Evolutionary conservation across 2,888 invertebrate genomes (phyloP).

Genomic region (Macrosoma leucophasiata): DNA sequence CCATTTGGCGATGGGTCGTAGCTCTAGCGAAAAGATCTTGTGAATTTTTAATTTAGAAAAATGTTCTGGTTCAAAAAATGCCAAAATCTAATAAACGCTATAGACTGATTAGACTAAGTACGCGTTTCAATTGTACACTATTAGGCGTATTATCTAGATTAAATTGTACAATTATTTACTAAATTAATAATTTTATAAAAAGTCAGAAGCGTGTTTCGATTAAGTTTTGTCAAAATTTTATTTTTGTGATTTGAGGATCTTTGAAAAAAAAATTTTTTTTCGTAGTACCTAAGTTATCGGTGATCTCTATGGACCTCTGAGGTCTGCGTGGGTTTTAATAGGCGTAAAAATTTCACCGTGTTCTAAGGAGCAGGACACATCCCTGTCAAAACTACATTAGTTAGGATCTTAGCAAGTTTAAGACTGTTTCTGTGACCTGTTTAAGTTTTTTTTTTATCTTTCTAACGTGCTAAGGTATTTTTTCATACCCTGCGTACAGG

Average conservation of each 20-base stretch:
- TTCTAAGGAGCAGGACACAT: conserved; percentile 74
- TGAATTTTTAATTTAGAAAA: conserved; percentile 55
- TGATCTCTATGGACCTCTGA: conserved; percentile 51
- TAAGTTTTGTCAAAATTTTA: conserved; percentile 50
- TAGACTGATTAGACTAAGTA: conserved; percentile 75
- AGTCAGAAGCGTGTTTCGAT: conserved; percentile 56
- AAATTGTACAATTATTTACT: conserved; percentile 70
- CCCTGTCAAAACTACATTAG: conserved; percentile 71
- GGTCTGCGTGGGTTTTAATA: conserved; percentile 41
- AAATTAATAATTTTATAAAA: conserved; percentile 58
- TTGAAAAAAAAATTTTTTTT: conserved; percentile 39
- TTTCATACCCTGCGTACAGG: conserved; percentile 37
- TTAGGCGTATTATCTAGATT: conserved; percentile 72
- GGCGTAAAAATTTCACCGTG: conserved; percentile 63
- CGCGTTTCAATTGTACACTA: conserved; percentile 71
- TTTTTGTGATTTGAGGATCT: conserved; percentile 60
- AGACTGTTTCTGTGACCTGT: conserved; percentile 78
- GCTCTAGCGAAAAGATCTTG: conserved; percentile 32
- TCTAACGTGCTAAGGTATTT: conserved; percentile 61
- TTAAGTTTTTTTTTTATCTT: conserved; percentile 72
- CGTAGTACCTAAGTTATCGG: conserved; percentile 56
- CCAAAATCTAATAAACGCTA: conserved; percentile 73
- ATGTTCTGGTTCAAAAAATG: conserved; percentile 47
- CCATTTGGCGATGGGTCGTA: conserved; percentile 48
- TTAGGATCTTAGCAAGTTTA: conserved; percentile 74